Conservation (phyloP, 2,888 invertebrate species). For the Isotomurus palustris region DNA sequence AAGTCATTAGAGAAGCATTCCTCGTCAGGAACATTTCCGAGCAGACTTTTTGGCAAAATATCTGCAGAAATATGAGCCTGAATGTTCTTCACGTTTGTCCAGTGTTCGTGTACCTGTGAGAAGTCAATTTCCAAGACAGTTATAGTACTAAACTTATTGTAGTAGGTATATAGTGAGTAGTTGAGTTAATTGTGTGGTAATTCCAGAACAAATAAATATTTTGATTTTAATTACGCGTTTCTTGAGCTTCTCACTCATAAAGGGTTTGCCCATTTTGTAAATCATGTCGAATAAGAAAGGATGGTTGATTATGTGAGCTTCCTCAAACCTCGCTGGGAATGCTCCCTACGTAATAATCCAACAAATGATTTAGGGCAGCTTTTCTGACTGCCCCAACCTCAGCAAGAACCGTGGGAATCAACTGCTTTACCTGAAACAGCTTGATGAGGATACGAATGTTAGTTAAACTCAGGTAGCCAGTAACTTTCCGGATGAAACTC, state of each 20-base stretch:
- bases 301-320: conserved; percentile 21
- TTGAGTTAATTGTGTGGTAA: too few species aligned
- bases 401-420: too few species aligned
- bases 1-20: too few species aligned
- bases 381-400: too few species aligned
- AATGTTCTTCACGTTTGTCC: conserved; percentile 51
- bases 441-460: too few species aligned
- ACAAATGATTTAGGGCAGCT: too few species aligned
- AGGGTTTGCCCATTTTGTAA: conserved; percentile 19
- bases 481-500: too few species aligned
- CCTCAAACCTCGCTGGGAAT: conserved; percentile 26
- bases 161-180: not conserved
- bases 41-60: conserved; percentile 58
- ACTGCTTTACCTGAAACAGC: too few species aligned
- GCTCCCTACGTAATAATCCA: conserved; percentile 10
- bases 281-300: conserved; percentile 24
- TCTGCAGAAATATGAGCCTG: conserved; percentile 53
- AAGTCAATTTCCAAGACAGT: not conserved
- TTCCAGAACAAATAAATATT: too few species aligned
- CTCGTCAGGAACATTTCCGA: too few species aligned
- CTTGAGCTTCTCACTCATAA: conserved; percentile 24
- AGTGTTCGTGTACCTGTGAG: conserved; percentile 54
- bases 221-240: conserved; percentile 23
- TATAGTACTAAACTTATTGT: not conserved
- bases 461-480: too few species aligned